Conservation (phyloP, 2,888 invertebrate species). For the Nesidiocoris tenuis region DNA sequence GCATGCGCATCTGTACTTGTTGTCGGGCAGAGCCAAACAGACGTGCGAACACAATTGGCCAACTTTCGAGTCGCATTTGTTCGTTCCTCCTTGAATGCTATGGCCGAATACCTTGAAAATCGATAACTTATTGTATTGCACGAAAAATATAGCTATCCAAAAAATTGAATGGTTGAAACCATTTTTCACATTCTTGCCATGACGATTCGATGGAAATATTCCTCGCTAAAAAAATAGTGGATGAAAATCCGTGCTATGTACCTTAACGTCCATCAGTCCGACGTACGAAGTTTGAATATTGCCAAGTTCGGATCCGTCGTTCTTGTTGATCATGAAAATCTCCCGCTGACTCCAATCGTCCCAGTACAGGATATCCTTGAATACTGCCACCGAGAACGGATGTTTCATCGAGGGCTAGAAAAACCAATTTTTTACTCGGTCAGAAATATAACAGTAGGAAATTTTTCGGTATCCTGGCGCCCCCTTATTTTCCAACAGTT, state of each 20-base stretch:
- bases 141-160: too few relatives aligned
- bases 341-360: constrained; percentile 82
- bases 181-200: too few relatives aligned
- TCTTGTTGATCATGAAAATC: constrained; percentile 78
- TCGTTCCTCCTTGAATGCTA: constrained; percentile 71
- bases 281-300: constrained; percentile 64
- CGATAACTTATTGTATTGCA: too few relatives aligned
- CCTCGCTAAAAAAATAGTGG: too few relatives aligned
- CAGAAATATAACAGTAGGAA: too few relatives aligned
- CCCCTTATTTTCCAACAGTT: too few relatives aligned
- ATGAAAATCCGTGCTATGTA: too few relatives aligned
- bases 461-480: too few relatives aligned
- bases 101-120: constrained; percentile 66
- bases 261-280: constrained; percentile 79
- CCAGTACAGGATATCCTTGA: constrained; percentile 85
- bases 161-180: too few relatives aligned
- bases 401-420: constrained; percentile 66
- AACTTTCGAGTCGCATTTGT: constrained; percentile 62
- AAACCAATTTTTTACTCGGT: background rate
- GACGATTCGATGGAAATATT: too few relatives aligned
- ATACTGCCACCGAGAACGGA: constrained; percentile 82
- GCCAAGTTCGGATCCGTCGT: constrained; percentile 65
- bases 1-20: constrained; percentile 71
- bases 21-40: constrained; percentile 72
- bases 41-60: constrained; percentile 68